phyloP scores from a whole-genome alignment of 1,140 invertebrate species.

The Druon quercuslanigerum region DNA sequence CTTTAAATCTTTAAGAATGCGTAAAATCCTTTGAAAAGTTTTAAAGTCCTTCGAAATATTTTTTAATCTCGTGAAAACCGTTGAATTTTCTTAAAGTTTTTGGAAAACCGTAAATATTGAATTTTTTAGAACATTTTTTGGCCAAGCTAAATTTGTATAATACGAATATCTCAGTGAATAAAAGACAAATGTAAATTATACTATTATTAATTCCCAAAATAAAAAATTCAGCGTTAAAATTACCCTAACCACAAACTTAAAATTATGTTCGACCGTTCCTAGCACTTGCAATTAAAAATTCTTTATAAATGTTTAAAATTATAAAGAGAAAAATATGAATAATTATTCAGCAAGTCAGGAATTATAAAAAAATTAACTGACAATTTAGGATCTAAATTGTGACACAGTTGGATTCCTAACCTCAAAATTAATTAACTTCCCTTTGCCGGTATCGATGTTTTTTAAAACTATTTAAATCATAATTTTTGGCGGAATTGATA shows the following conservation, averaged over 20 bases:
- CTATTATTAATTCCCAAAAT: constrained; percentile 1
- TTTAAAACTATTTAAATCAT: not conserved
- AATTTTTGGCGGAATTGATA: not conserved
- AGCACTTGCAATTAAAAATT: too few species aligned
- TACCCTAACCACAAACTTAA: too few species aligned
- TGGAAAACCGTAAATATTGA: too few species aligned
- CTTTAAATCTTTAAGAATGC: not conserved
- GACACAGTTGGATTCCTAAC: not conserved
- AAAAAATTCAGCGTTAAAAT: too few species aligned
- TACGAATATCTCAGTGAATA: too few species aligned
- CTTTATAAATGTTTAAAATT: too few species aligned
- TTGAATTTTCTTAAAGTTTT: not conserved
- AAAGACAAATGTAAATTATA: too few species aligned
- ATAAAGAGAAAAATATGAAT: too few species aligned
- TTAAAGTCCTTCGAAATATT: not conserved
- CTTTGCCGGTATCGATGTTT: constrained; percentile 6
- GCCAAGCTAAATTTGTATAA: too few species aligned
- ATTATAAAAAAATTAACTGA: not conserved
- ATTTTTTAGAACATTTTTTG: too few species aligned
- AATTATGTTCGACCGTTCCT: too few species aligned
- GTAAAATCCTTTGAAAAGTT: constrained; percentile 30
- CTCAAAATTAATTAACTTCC: not conserved
- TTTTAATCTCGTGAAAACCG: not conserved
- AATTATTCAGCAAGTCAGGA: not conserved
- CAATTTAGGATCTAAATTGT: not conserved